Conservation (phyloP, 2,888 invertebrate species). For the Drosophila mercatorum region DNA sequence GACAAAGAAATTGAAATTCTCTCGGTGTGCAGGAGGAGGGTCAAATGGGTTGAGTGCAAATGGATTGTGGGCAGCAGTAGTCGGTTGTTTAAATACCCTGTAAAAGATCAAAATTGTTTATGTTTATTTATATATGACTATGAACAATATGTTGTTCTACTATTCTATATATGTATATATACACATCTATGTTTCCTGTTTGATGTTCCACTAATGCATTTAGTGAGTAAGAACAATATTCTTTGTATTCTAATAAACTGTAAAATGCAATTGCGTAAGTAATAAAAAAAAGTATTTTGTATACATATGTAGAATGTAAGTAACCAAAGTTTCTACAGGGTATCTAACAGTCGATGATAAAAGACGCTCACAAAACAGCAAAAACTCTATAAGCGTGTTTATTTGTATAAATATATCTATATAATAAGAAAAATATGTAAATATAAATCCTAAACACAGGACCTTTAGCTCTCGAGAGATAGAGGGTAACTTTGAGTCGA, state of each 20-base stretch:
- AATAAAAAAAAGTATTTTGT: not conserved
- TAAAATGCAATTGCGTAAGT: not conserved
- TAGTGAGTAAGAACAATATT: too few species aligned
- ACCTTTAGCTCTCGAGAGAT: not conserved
- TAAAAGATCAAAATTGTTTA: not conserved
- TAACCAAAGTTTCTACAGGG: not conserved
- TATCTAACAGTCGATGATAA: not conserved
- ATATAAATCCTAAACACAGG: not conserved
- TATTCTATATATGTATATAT: not conserved
- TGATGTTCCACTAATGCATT: too few species aligned
- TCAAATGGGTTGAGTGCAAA: not conserved
- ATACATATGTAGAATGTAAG: not conserved
- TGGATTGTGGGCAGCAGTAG: conserved; percentile 13
- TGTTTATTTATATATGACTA: too few species aligned
- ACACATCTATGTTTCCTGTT: not conserved
- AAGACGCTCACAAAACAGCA: not conserved
- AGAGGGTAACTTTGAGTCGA: not conserved
- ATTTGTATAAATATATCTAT: not conserved
- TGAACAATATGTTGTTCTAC: not conserved
- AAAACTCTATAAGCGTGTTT: not conserved
- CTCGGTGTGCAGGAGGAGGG: conserved; percentile 29
- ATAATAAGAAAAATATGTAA: not conserved
- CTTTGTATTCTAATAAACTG: not conserved
- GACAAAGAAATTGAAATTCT: conserved; percentile 77
- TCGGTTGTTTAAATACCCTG: conserved; percentile 26